Percentiles rank a stretch among this genome's conserved stretches.
These are phyloP conservation scores for Smittia aterrima DNA, from an alignment of 2,888 invertebrate species.

Conservation along the genomic window DNA sequence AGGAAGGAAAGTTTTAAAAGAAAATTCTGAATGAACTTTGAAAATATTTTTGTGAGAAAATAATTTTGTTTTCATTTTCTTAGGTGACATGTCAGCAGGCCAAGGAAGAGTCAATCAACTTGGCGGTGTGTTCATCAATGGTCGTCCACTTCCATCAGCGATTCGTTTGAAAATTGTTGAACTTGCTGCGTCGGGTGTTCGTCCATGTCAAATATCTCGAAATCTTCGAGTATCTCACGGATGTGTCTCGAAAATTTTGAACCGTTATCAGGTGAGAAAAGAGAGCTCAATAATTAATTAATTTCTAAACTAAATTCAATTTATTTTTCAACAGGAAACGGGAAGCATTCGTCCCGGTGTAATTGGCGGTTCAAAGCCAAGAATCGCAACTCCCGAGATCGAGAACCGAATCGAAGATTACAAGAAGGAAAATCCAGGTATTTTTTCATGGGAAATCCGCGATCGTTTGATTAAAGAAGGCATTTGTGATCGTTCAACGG, in stretches of 20 bases:
- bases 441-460: constrained; percentile 93
- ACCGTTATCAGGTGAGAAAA: constrained; percentile 93
- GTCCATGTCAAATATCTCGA: constrained; percentile 94
- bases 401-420: constrained; percentile 87
- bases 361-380: constrained; percentile 90
- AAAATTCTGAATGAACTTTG: no score
- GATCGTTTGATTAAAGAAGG: constrained; percentile 84
- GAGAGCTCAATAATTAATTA: no score
- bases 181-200: constrained; percentile 89
- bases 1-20: no score
- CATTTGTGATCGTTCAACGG: constrained; percentile 53
- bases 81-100: constrained; percentile 56
- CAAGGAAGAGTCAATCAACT: constrained; percentile 96
- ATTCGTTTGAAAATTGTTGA: constrained; percentile 93
- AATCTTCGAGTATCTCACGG: constrained; percentile 95
- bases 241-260: constrained; percentile 95
- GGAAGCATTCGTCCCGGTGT: constrained; percentile 93
- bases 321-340: no score
- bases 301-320: no score
- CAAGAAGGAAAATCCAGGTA: constrained; percentile 88
- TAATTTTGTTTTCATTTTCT: no score
- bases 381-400: constrained; percentile 90
- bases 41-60: no score
- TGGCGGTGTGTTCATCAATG: constrained; percentile 97
- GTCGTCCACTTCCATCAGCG: constrained; percentile 87